phyloP scores from a whole-genome alignment of 1,140 invertebrate genomes.

The Trichonephila clavata region DNA sequence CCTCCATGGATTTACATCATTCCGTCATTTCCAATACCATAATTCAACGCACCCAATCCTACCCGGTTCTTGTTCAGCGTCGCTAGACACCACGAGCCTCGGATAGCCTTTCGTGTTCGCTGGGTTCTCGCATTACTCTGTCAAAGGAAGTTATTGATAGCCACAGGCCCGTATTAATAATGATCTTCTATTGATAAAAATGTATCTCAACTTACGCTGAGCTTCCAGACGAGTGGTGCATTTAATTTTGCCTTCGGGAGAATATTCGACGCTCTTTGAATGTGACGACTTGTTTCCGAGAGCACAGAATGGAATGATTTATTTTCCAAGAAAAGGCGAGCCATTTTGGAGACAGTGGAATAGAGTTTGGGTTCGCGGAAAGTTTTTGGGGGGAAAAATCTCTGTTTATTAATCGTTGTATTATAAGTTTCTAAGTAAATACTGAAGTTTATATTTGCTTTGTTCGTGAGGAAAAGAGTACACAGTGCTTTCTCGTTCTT shows the following conservation, averaged over 20 bases:
- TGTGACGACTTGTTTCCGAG: background rate
- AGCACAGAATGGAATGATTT: background rate
- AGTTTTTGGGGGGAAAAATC: background rate
- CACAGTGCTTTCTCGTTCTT: too few relatives aligned
- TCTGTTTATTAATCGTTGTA: background rate
- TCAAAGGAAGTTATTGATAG: slow-evolving; percentile 35
- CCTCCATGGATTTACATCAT: background rate
- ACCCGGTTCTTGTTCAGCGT: background rate
- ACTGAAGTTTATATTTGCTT: too few relatives aligned
- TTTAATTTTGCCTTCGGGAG: background rate
- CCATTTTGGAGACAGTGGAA: background rate
- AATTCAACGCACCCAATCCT: background rate
- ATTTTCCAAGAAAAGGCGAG: background rate
- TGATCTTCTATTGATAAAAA: slow-evolving; percentile 13
- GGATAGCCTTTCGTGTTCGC: background rate
- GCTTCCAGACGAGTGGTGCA: background rate
- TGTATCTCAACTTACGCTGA: background rate
- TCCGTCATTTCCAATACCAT: background rate
- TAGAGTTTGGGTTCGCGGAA: background rate
- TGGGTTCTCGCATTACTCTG: slow-evolving; percentile 8
- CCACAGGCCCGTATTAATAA: background rate
- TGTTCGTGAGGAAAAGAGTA: too few relatives aligned
- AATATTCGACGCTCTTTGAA: background rate
- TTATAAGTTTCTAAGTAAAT: background rate
- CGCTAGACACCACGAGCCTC: background rate